Evolutionary conservation across 2,888 invertebrate genomes (phyloP), one percentile per base, ranked within the genome.

Genomic region (Fragum whitleyi): DNA sequence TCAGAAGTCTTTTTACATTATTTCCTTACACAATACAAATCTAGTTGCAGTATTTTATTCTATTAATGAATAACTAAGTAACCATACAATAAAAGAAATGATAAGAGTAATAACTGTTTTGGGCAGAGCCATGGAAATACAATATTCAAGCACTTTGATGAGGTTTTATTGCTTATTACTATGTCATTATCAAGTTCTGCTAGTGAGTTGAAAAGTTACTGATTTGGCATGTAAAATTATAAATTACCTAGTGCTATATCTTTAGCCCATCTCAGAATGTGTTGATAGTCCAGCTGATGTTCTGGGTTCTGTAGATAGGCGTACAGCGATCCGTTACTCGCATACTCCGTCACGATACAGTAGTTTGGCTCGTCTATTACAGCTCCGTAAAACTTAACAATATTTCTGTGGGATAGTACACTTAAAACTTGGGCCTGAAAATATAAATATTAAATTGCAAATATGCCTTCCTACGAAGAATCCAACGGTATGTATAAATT

Each of bases 301-400:
- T 88, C 83, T 2, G 91, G 90, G 39, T 91, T 89, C 68, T 89
- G 89, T 59, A 94, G 89, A 70, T 89, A 93, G 26, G 90, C 91
- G 86, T 92, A 93, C 26, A 94, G 83, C 2, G 92, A 93, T 7
- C 93, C 94, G 86, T 92, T 89, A 16, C 89, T 82, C 57, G 94
- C 94, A 89, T 88, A 94, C 74, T 94, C 94, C 85, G 93, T 94
- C n/a, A 94, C 92, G 39, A 94, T 91, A 87, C 94, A 94, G 81
- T 90, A 94, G 83, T 94, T 94, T 1, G 94, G 94, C 73, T 92
- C 92, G 42, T 91, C 88, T 42, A 90, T 92, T 5, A 94, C 94
- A 57, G 94, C 94, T 21, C 94, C 94, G 90, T 91, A 94, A 87
- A 94, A 94, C 87, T 93, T 92, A 39, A 94, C 93, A 28, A 94